Conservation (phyloP, 2,888 invertebrate genomes). For the Melinopterus prodromus region DNA sequence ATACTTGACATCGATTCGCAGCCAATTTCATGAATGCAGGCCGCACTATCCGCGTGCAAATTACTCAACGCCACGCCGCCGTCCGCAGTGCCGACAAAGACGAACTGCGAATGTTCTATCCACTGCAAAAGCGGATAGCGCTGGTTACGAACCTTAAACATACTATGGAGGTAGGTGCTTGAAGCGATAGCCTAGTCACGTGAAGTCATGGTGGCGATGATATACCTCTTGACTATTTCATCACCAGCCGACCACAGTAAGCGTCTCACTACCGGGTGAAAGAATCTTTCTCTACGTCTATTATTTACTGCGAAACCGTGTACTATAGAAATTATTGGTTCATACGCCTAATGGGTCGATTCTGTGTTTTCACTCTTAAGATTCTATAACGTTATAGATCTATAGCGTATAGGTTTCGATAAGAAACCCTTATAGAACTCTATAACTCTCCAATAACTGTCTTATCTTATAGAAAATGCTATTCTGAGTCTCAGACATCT, state of each 20-base stretch:
- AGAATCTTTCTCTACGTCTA: neutral
- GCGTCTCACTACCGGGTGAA: neutral
- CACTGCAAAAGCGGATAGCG: neutral
- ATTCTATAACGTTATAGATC: too few species aligned
- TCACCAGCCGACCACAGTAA: neutral
- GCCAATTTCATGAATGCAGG: slow-evolving; percentile 15
- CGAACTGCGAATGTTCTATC: neutral
- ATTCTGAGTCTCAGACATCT: too few species aligned
- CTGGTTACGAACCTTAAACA: neutral
- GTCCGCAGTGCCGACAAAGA: slow-evolving; percentile 4
- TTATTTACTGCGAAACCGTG: too few species aligned
- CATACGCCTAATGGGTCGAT: too few species aligned
- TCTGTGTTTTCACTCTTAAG: too few species aligned
- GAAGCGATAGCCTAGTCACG: slow-evolving; percentile 7
- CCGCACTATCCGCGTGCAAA: neutral
- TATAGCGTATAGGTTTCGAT: too few species aligned
- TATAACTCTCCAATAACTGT: too few species aligned
- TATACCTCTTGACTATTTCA: neutral
- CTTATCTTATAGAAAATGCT: too few species aligned
- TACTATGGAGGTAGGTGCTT: neutral
- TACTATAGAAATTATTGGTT: too few species aligned
- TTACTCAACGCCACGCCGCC: neutral
- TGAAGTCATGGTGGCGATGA: neutral
- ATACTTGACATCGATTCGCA: slow-evolving; percentile 23
- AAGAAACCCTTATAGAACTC: too few species aligned